Evolutionary conservation across 2,113 vertebrate species (phyloP).

Genomic region (Pampusana beccarii): DNA sequence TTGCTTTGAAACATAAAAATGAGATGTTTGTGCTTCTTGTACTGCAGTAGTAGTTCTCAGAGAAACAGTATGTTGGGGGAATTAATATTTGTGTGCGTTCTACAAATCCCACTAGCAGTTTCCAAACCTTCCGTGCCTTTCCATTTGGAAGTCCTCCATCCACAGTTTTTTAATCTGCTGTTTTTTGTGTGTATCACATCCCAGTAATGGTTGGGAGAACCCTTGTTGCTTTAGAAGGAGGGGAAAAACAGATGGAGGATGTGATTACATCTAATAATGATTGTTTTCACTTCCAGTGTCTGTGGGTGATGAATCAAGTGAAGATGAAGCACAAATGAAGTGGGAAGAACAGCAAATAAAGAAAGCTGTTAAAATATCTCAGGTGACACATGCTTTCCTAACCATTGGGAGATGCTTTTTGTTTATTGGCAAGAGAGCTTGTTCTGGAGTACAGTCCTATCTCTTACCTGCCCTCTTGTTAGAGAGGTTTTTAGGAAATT

Average conservation of each 20-base stretch:
- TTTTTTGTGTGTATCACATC: background rate
- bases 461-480: background rate
- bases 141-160: background rate
- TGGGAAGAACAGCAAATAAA: conserved; percentile 94
- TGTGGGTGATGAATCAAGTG: conserved; percentile 65
- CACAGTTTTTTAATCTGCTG: background rate
- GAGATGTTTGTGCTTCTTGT: background rate
- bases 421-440: background rate
- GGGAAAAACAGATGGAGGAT: background rate
- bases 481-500: background rate
- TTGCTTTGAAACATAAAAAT: background rate
- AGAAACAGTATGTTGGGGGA: background rate
- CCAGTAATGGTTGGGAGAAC: background rate
- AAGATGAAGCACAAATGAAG: conserved; percentile 78
- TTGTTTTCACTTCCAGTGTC: conserved; percentile 66
- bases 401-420: background rate
- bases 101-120: background rate
- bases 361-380: conserved; percentile 83
- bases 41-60: background rate
- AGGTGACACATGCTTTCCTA: conserved; percentile 66
- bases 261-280: background rate
- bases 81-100: background rate
- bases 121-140: background rate
- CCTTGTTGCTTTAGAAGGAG: background rate
- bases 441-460: background rate